Evolutionary conservation across 2,797 vertebrate genomes (phyloP).

Genomic region (Cirrhinus molitorella): DNA sequence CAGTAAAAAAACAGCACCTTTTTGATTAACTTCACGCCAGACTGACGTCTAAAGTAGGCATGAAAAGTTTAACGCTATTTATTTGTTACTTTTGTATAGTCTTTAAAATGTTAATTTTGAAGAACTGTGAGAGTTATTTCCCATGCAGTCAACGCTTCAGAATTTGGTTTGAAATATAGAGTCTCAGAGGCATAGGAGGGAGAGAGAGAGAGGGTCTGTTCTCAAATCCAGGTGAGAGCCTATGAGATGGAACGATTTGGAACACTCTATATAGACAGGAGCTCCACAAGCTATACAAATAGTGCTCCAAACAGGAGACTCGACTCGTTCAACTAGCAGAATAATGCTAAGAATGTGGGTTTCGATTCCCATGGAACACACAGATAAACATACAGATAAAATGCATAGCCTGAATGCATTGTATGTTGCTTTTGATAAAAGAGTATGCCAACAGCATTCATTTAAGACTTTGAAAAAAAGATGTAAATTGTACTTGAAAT

Average conservation of each 20-base stretch:
- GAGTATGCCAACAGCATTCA: not conserved
- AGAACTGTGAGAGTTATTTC: conserved; percentile 47
- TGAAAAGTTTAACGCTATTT: conserved; percentile 56
- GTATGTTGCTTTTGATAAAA: not conserved
- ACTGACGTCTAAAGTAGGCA: conserved; percentile 51
- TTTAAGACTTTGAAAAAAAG: not conserved
- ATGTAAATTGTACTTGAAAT: too few species aligned
- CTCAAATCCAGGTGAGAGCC: not conserved
- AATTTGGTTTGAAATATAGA: conserved; percentile 33
- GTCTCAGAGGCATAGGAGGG: conserved; percentile 53
- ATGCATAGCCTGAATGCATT: conserved; percentile 10
- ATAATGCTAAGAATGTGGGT: not conserved
- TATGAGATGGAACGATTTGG: conserved; percentile 5
- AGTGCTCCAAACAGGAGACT: not conserved
- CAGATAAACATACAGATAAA: conserved; percentile 5
- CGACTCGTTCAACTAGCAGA: too few species aligned
- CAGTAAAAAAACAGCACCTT: conserved; percentile 36
- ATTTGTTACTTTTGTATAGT: conserved; percentile 58
- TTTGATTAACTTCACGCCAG: conserved; percentile 59
- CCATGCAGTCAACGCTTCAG: conserved; percentile 32
- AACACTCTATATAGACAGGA: not conserved
- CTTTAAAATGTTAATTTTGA: conserved; percentile 58
- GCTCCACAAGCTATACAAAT: not conserved
- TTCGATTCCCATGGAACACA: not conserved
- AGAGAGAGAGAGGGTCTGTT: not conserved